Conservation (phyloP, 2,888 invertebrate species). For the Erpobdella octoculata region DNA sequence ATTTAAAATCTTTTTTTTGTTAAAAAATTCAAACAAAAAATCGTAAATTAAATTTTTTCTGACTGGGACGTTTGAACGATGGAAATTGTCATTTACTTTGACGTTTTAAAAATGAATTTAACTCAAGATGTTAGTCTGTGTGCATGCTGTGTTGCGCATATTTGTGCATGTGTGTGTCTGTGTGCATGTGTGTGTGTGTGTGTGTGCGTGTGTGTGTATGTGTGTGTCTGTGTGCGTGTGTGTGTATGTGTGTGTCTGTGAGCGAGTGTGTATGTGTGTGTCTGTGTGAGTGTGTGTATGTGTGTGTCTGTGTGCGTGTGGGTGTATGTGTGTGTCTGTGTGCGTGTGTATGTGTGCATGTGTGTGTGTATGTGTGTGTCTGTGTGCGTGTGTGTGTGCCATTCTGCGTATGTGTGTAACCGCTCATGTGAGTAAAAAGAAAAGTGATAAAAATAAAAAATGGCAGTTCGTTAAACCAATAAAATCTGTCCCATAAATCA, state of each 20-base stretch:
- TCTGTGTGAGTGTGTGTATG: background rate
- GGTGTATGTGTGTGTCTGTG: background rate
- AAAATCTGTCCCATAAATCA: no score
- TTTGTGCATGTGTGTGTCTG: no score
- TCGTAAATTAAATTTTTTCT: no score
- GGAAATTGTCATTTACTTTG: no score
- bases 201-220: background rate
- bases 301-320: background rate
- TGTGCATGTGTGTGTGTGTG: background rate
- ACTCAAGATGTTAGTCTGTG: no score
- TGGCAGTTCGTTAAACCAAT: no score
- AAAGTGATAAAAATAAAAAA: background rate
- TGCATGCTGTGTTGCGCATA: no score
- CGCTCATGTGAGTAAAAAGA: background rate
- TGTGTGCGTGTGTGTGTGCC: background rate
- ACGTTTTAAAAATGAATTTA: no score
- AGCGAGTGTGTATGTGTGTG: conserved; percentile 6
- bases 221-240: conserved; percentile 4
- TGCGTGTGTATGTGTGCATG: background rate
- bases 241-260: conserved; percentile 5
- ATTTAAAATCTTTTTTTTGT: no score
- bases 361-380: background rate
- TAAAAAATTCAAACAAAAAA: no score
- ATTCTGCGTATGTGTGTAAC: background rate
- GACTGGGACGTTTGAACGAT: no score